Conservation (phyloP, 2,113 vertebrate genomes). For the Brachyhypopomus gauderio region DNA sequence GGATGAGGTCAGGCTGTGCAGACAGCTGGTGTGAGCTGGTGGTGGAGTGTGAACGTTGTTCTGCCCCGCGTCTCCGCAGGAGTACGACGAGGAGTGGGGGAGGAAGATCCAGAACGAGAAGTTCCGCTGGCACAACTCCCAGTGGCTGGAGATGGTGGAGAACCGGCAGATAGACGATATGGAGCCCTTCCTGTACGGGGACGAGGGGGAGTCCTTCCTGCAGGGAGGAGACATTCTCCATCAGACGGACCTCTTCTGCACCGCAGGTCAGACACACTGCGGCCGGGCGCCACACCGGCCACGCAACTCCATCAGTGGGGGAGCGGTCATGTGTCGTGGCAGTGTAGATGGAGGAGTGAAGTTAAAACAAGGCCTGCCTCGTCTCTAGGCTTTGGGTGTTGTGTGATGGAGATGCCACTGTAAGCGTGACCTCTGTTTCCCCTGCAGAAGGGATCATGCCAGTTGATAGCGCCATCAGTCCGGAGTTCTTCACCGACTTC, state of each 20-base stretch:
- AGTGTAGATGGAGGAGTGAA: too few species aligned
- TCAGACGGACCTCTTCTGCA: constrained; percentile 86
- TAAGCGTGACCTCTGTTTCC: neutral
- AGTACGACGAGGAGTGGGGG: constrained; percentile 90
- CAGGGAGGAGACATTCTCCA: constrained; percentile 85
- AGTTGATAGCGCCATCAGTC: constrained; percentile 84
- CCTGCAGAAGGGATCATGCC: constrained; percentile 86
- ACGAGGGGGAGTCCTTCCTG: constrained; percentile 81
- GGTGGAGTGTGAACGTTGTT: too few species aligned
- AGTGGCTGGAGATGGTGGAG: constrained; percentile 95
- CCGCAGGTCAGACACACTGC: constrained; percentile 75
- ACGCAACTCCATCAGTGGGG: neutral
- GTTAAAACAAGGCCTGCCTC: neutral
- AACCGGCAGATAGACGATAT: constrained; percentile 86
- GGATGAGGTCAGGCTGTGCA: neutral
- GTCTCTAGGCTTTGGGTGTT: too few species aligned
- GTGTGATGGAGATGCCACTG: too few species aligned
- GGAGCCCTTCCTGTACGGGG: constrained; percentile 81
- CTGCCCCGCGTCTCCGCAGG: constrained; percentile 64
- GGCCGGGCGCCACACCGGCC: too few species aligned
- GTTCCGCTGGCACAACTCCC: constrained; percentile 93
- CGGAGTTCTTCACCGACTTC: constrained; percentile 86
- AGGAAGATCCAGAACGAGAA: constrained; percentile 90
- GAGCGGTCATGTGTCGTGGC: too few species aligned
- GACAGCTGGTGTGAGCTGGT: too few species aligned